phyloP scores from a whole-genome alignment of 2,888 invertebrate species.

The Notodonta ziczac region DNA sequence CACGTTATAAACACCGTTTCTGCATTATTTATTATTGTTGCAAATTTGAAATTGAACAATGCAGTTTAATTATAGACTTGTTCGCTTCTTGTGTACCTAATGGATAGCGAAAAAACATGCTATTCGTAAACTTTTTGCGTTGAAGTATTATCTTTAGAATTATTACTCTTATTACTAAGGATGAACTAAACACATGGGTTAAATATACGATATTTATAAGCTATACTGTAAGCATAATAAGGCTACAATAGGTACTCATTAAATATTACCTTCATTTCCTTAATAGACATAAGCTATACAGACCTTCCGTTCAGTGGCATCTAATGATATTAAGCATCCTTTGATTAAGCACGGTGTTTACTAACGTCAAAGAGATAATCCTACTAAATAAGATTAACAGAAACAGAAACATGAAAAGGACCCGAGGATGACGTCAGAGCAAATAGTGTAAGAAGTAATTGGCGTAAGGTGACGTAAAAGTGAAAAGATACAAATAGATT shows the following conservation, averaged over 20 bases:
- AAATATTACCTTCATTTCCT: too few relatives aligned
- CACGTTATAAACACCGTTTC: neutral
- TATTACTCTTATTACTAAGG: neutral
- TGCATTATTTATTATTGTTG: slow-evolving; percentile 4
- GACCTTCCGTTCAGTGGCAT: too few relatives aligned
- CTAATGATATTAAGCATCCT: too few relatives aligned
- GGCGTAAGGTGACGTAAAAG: too few relatives aligned
- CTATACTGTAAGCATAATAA: too few relatives aligned
- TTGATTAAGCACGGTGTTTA: neutral
- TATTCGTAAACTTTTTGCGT: slow-evolving; percentile 12
- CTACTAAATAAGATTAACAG: neutral
- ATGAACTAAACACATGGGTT: too few relatives aligned
- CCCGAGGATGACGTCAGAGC: neutral
- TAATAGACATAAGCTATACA: too few relatives aligned
- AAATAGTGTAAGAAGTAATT: neutral
- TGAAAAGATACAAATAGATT: too few relatives aligned
- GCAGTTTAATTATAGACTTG: slow-evolving; percentile 4
- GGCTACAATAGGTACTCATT: too few relatives aligned
- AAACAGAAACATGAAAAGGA: neutral
- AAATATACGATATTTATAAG: too few relatives aligned
- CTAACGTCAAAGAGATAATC: neutral
- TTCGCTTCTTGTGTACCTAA: neutral
- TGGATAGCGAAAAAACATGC: slow-evolving; percentile 5
- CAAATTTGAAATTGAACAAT: slow-evolving; percentile 7
- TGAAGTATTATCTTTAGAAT: neutral